Percentiles rank a stretch among this genome's conserved stretches.
Conservation (phyloP, 2,888 invertebrate species). For the Hirudinaria manillensis region DNA sequence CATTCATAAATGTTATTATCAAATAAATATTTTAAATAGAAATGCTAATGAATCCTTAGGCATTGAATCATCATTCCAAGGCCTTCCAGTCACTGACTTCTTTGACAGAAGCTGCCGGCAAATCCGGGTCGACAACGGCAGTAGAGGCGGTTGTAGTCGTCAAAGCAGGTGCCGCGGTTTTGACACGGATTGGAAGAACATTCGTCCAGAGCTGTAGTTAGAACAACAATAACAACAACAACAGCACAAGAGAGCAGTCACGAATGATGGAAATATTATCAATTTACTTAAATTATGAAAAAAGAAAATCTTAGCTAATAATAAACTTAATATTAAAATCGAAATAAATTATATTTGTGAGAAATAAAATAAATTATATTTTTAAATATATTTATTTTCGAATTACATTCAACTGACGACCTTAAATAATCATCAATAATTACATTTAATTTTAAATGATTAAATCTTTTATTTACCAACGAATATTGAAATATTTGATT, state of each 20-base stretch:
- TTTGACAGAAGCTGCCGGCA: slow-evolving; percentile 46
- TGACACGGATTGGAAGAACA: slow-evolving; percentile 46
- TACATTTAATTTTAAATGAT: too few species aligned
- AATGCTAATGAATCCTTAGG: too few species aligned
- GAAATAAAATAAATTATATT: too few species aligned
- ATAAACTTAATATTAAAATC: too few species aligned
- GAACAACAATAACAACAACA: not conserved
- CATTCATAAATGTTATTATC: too few species aligned
- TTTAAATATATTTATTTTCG: too few species aligned
- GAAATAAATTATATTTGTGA: too few species aligned
- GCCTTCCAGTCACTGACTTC: slow-evolving; percentile 39
- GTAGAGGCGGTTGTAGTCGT: slow-evolving; percentile 43
- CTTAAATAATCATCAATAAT: too few species aligned
- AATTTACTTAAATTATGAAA: not conserved
- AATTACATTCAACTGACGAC: too few species aligned
- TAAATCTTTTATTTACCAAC: too few species aligned
- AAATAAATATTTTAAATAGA: too few species aligned
- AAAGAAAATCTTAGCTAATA: not conserved
- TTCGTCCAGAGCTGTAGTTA: slow-evolving; percentile 44
- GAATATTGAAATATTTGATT: too few species aligned
- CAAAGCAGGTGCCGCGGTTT: slow-evolving; percentile 46
- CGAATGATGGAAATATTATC: not conserved
- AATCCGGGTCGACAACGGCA: slow-evolving; percentile 45
- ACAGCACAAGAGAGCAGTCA: not conserved
- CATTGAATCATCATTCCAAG: not conserved